Evolutionary conservation across 2,797 vertebrate species (phyloP).

Genomic region (Cirrhinus mrigala): DNA sequence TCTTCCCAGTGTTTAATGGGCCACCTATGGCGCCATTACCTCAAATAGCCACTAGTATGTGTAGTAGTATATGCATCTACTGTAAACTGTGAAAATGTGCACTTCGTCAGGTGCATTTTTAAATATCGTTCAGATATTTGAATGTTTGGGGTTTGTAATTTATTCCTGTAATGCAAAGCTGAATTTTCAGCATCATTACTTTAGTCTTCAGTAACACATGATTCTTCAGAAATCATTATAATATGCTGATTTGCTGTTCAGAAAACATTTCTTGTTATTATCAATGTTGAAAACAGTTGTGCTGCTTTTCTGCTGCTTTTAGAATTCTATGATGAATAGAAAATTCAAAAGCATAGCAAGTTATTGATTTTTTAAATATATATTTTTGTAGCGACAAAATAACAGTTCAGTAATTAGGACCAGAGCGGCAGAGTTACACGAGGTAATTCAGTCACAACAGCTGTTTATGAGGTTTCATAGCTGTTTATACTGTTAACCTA

Average conservation of each 20-base stretch:
- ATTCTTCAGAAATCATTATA: neutral
- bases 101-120: neutral
- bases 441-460: slow-evolving; percentile 13
- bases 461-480: slow-evolving; percentile 40
- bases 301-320: neutral
- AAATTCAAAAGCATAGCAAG: neutral
- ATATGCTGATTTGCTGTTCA: neutral
- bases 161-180: neutral
- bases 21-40: slow-evolving; percentile 68
- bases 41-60: slow-evolving; percentile 24
- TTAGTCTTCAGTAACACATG: too few relatives aligned
- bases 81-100: neutral
- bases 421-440: slow-evolving; percentile 7
- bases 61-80: neutral
- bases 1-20: slow-evolving; percentile 70
- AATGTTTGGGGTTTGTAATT: neutral
- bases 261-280: neutral
- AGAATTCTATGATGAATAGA: neutral
- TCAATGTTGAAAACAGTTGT: neutral
- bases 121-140: neutral
- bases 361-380: too few relatives aligned
- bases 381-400: neutral
- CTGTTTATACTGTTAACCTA: slow-evolving; percentile 28
- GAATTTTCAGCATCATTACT: neutral
- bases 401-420: slow-evolving; percentile 7